Percentiles rank a stretch among this genome's conserved stretches.
Conservation (phyloP, 2,888 invertebrate species). For the Oasisia sp. region DNA sequence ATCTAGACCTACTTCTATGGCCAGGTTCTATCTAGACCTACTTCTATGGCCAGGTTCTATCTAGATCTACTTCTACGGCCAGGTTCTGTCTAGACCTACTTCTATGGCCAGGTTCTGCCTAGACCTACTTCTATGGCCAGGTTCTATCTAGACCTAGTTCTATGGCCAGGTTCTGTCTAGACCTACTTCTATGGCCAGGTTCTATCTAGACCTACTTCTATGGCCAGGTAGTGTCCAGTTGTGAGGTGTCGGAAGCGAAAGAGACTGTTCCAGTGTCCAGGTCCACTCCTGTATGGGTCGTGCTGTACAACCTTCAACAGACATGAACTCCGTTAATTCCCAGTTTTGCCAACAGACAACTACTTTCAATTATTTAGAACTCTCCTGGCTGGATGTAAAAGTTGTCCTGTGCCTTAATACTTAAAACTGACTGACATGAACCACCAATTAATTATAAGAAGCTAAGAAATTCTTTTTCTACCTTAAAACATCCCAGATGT, state of each 20-base stretch:
- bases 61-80: no score
- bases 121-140: no score
- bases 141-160: no score
- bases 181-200: background rate
- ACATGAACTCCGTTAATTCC: background rate
- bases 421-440: background rate
- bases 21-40: no score
- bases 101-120: no score
- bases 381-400: background rate
- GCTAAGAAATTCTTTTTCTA: background rate
- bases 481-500: background rate
- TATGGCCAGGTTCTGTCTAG: no score
- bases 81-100: no score
- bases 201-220: conserved; percentile 73
- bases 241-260: conserved; percentile 98
- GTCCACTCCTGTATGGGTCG: conserved; percentile 97
- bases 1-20: no score
- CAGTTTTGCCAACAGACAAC: background rate
- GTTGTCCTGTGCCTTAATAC: background rate
- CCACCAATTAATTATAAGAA: background rate
- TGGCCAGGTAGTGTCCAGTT: conserved; percentile 96
- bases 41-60: no score
- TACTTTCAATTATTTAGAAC: background rate
- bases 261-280: conserved; percentile 97
- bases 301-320: conserved; percentile 85